These are phyloP conservation scores for Pachyuromys duprasi DNA, from an alignment of 2,797 vertebrate genomes.

Conservation along the genomic window DNA sequence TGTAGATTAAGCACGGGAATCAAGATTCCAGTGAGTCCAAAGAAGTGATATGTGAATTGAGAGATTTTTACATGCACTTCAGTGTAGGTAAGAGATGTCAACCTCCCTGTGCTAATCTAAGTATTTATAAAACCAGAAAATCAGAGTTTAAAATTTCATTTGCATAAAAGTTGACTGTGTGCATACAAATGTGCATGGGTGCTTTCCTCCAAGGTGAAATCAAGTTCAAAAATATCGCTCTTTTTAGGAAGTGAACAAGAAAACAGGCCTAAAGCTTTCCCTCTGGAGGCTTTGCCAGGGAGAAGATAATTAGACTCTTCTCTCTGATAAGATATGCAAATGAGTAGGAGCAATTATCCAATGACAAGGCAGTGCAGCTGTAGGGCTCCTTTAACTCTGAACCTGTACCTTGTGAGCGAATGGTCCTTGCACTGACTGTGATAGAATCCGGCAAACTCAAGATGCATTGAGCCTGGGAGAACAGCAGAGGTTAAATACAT, in stretches of 20 bases:
- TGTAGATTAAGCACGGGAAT: constrained; percentile 6
- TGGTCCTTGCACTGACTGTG: neutral
- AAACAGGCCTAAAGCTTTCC: neutral
- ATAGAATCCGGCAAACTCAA: neutral
- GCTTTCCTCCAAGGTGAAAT: constrained; percentile 56
- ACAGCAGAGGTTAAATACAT: neutral
- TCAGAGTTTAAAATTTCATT: neutral
- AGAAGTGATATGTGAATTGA: neutral
- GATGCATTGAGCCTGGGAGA: neutral
- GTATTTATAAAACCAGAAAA: constrained; percentile 13
- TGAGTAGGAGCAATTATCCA: constrained; percentile 23
- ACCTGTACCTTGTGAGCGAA: neutral
- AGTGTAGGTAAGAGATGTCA: neutral
- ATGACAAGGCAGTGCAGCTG: neutral
- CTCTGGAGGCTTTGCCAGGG: neutral
- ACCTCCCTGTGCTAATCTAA: neutral
- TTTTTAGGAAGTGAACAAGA: neutral
- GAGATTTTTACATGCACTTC: neutral
- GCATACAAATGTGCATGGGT: neutral
- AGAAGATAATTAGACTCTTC: constrained; percentile 23
- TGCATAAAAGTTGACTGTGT: neutral
- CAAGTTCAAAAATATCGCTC: constrained; percentile 25
- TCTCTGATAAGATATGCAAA: constrained; percentile 57
- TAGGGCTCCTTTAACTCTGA: neutral
- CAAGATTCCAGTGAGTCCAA: neutral